Evolutionary conservation across 2,113 vertebrate species (phyloP).

Genomic region (Nipponia nippon): DNA sequence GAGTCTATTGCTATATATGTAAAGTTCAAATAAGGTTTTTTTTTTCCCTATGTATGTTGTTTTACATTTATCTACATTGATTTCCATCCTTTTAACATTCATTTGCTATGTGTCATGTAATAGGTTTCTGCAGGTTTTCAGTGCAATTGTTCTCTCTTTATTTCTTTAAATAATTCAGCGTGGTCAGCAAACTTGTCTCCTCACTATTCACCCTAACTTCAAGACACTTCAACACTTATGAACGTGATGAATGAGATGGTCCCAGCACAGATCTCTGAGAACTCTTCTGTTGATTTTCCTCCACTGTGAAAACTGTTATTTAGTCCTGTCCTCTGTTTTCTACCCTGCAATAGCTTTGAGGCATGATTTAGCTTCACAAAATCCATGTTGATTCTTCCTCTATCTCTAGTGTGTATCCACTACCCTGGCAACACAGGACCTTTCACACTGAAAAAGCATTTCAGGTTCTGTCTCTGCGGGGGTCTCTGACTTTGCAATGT

Average conservation of each 20-base stretch:
- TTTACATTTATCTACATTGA: background rate
- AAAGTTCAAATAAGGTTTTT: background rate
- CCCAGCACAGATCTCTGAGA: background rate
- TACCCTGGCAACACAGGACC: background rate
- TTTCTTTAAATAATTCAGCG: background rate
- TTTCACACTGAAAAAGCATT: background rate
- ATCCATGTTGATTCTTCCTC: background rate
- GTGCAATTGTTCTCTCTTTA: background rate
- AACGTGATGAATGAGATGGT: background rate
- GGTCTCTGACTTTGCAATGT: background rate
- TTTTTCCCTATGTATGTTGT: fast-evolving
- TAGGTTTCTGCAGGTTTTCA: background rate
- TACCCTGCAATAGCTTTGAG: background rate
- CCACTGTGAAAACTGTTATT: background rate
- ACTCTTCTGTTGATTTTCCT: background rate
- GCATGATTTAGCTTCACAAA: background rate
- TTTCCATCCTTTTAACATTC: background rate
- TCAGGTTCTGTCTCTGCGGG: background rate
- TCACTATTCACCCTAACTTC: background rate
- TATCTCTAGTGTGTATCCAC: background rate
- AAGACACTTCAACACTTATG: background rate
- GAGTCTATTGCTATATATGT: background rate
- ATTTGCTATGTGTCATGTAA: background rate
- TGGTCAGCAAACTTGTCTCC: background rate
- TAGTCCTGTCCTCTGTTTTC: background rate